Evolutionary conservation across 1,140 invertebrate genomes (phyloP).

Genomic region (Megalonaias nervosa): DNA sequence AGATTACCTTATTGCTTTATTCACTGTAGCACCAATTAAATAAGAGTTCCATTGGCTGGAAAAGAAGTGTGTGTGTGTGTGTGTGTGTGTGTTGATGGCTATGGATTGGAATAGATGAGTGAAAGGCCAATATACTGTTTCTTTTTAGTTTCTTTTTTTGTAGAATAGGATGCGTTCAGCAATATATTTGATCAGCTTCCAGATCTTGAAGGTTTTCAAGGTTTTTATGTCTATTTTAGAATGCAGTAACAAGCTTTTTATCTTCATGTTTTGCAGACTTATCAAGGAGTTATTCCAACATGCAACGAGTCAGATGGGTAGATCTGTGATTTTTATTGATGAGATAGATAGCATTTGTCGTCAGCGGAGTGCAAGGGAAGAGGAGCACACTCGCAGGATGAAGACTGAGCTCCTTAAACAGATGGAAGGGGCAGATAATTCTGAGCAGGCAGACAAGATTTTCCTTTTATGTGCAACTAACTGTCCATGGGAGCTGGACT

Average conservation of each 20-base stretch:
- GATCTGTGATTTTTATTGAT: conserved; percentile 75
- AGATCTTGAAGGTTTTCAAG: neutral
- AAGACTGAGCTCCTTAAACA: conserved; percentile 76
- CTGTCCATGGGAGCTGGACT: conserved; percentile 79
- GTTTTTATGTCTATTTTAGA: neutral
- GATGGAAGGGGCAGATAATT: conserved; percentile 71
- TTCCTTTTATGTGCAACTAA: conserved; percentile 78
- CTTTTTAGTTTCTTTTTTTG: too few species aligned
- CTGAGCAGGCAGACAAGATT: conserved; percentile 57
- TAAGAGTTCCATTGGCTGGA: too few species aligned
- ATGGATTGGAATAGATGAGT: too few species aligned
- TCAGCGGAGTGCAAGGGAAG: conserved; percentile 72
- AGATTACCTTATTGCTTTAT: too few species aligned
- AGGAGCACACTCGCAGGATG: conserved; percentile 74
- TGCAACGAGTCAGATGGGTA: conserved; percentile 61
- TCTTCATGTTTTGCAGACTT: conserved; percentile 62
- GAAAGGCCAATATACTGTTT: too few species aligned
- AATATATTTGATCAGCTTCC: neutral
- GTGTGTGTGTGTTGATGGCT: too few species aligned
- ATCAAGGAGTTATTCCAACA: conserved; percentile 73
- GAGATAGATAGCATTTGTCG: conserved; percentile 77
- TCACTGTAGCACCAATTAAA: too few species aligned
- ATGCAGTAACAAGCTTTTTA: neutral
- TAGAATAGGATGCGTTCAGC: too few species aligned
- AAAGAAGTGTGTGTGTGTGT: too few species aligned